Base-by-base conservation (phyloP, 2,888 invertebrate genomes). In the Portevinia maculata region DNA sequence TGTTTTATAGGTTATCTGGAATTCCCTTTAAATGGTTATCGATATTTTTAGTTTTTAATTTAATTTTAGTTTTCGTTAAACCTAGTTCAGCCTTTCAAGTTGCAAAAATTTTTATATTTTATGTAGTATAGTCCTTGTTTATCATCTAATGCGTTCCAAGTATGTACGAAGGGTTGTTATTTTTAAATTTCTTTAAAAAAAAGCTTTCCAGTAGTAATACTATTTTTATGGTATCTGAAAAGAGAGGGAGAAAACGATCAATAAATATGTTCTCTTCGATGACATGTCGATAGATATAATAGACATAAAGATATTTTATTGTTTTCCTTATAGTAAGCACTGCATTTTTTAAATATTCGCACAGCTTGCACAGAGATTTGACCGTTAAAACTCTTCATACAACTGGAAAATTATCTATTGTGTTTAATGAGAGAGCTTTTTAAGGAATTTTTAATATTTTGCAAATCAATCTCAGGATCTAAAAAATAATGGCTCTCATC, bases 51-150 rank as follows among this genome's bases (percentile, higher is more conserved):
- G 24, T 65, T 39, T 8, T 53, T 44, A 34, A 75, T 73, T 69
- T 85, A 67, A 32, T 73, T 74, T 79, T 69, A 13, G 34, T 60
- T 85, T 64, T 84, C 85, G 86, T 79, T 75, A 67, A 84, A 65
- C 79, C 75, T 75, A 84, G 59, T 76, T 84, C 84, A 84, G 84
- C 84, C 84, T 84, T 84, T 84, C 84, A 62, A 67, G 84, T 84
- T 84, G 78, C 84, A 74, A 84, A 39, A 70, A 76, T 74, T 70
- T 62, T 48, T 55, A 24, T 15, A 32, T 44, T 9, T 55, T 60
- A 60, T 74, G 52, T 69, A 75, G 75, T 75, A 75, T 71, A 83
- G n/a, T 67, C 83, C 76, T 76, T 83, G 53, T 62, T 62, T 83
- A 73, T 75, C 75, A 46, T 60, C 65, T 81, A 81, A 64, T 81